Conservation (phyloP, 2,888 invertebrate genomes). For the Amphipoea oculea region DNA sequence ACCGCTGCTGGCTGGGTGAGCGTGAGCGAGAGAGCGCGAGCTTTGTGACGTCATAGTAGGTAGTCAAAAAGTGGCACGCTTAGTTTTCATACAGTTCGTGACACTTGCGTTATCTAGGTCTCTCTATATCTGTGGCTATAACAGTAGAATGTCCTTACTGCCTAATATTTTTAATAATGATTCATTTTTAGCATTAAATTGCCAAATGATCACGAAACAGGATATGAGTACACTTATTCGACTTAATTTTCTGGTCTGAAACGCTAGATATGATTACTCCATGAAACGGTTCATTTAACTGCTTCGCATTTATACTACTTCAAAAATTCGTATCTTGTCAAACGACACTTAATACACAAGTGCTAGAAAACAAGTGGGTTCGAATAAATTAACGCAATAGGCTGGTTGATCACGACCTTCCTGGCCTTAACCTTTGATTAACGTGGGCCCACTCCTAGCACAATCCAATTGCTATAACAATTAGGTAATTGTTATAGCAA, state of each 20-base stretch:
- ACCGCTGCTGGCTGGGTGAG: too few relatives aligned
- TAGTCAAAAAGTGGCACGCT: too few relatives aligned
- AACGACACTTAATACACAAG: background rate
- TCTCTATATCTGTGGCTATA: too few relatives aligned
- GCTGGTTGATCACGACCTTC: background rate
- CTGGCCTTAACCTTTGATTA: background rate
- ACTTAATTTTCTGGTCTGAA: background rate
- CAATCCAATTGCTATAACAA: background rate
- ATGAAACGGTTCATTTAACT: background rate
- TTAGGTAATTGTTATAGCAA: too few relatives aligned
- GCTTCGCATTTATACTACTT: background rate
- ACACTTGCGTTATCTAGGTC: too few relatives aligned
- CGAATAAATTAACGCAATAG: background rate
- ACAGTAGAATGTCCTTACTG: background rate
- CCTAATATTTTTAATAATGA: background rate
- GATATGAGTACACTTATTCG: background rate
- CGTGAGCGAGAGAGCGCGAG: too few relatives aligned
- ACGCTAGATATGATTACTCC: background rate
- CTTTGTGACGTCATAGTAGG: too few relatives aligned
- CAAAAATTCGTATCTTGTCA: too few relatives aligned
- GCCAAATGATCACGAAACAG: too few relatives aligned
- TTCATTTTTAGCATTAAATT: background rate
- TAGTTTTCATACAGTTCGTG: too few relatives aligned
- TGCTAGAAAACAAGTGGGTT: background rate
- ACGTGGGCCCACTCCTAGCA: background rate